These are phyloP conservation scores for Drosophila ironensis DNA, from an alignment of 1,140 invertebrate species.

Conservation along the genomic window DNA sequence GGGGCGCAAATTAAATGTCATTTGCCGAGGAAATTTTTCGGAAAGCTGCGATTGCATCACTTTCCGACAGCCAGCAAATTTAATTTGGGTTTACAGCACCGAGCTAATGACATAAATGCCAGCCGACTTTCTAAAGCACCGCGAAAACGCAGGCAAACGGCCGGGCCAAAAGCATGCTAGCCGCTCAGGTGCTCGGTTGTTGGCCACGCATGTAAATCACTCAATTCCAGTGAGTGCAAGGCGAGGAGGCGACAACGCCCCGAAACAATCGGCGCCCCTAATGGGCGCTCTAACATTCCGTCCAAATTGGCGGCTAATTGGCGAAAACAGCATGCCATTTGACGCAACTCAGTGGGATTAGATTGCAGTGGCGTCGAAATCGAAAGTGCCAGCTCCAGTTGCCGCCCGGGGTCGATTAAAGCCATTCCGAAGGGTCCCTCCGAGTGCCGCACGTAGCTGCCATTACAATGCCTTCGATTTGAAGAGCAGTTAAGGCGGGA, in stretches of 20 bases:
- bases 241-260: constrained; percentile 39
- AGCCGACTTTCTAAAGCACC: constrained; percentile 60
- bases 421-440: constrained; percentile 4
- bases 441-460: constrained; percentile 18
- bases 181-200: neutral
- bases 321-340: constrained; percentile 71
- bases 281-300: constrained; percentile 45
- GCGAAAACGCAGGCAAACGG: constrained; percentile 42
- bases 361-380: constrained; percentile 41
- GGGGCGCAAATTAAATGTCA: constrained; percentile 34
- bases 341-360: constrained; percentile 43
- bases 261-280: constrained; percentile 60
- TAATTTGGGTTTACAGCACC: constrained; percentile 53
- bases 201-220: constrained; percentile 65
- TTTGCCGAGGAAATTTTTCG: constrained; percentile 27
- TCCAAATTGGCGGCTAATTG: constrained; percentile 71
- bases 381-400: constrained; percentile 26
- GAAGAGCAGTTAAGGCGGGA: constrained; percentile 11
- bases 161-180: neutral
- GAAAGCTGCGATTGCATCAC: constrained; percentile 55
- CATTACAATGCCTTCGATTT: constrained; percentile 14
- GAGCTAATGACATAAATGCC: constrained; percentile 54
- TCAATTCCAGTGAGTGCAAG: constrained; percentile 45
- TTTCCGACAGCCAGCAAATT: constrained; percentile 33
- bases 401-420: constrained; percentile 19